phyloP scores from a whole-genome alignment of 2,113 vertebrate species.

The Pleuronectes platessa region DNA sequence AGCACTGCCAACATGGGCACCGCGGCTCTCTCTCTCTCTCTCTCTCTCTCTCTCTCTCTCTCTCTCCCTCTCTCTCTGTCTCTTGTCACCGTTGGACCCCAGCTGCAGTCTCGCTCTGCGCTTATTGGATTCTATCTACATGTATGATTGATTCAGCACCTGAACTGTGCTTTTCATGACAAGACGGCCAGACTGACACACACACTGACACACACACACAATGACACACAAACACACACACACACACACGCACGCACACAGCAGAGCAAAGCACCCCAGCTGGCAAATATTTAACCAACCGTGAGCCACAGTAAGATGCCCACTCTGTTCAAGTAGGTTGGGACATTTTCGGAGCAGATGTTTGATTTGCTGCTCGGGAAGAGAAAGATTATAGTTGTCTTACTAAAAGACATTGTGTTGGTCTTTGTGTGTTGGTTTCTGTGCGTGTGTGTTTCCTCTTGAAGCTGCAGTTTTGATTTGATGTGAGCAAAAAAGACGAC shows the following conservation, averaged over 20 bases:
- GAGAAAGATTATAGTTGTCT: conserved; percentile 13
- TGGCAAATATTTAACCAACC: conserved; percentile 76
- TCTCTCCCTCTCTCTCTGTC: background rate
- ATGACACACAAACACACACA: background rate
- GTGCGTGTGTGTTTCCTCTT: background rate
- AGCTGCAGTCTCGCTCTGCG: conserved; percentile 84
- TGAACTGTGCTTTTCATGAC: conserved; percentile 72
- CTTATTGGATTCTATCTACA: conserved; percentile 87
- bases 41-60: background rate
- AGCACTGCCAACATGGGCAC: conserved; percentile 59
- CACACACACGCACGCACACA: background rate
- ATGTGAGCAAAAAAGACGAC: background rate
- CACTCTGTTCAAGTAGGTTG: conserved; percentile 54
- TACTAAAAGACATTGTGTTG: background rate
- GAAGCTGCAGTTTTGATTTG: conserved; percentile 16
- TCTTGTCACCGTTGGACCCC: conserved; percentile 78
- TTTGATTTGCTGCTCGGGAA: conserved; percentile 54
- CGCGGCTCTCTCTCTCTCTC: conserved; percentile 53
- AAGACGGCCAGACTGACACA: conserved; percentile 41
- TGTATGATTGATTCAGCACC: conserved; percentile 86
- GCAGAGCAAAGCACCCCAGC: conserved; percentile 63
- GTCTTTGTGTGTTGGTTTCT: background rate
- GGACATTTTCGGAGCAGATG: conserved; percentile 65
- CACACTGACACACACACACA: conserved; percentile 30
- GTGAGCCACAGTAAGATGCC: conserved; percentile 66